Percentiles rank a stretch among this genome's conserved stretches.
phyloP scores from a whole-genome alignment of 2,888 invertebrate species.

The Cyclophora albipunctata region DNA sequence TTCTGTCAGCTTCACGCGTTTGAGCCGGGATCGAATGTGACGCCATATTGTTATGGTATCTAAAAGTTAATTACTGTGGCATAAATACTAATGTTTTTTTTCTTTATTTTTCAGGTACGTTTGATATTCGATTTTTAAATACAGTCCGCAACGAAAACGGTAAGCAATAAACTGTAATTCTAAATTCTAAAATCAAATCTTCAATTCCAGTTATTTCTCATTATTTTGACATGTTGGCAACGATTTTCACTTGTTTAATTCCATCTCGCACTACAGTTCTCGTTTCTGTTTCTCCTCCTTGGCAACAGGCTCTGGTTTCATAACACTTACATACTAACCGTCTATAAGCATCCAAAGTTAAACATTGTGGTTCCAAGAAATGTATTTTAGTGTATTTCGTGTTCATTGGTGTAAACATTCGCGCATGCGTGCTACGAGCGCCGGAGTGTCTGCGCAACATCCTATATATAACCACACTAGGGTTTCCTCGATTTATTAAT shows the following conservation, averaged over 20 bases:
- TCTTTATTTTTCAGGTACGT: conserved; percentile 9
- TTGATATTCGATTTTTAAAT: not conserved
- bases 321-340: conserved; percentile 25
- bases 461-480: conserved; percentile 67
- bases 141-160: too few species aligned
- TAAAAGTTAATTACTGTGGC: not conserved
- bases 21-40: conserved; percentile 4
- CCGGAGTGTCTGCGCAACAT: conserved; percentile 53
- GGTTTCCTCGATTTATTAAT: conserved; percentile 69
- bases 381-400: conserved; percentile 42
- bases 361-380: conserved; percentile 27
- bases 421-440: conserved; percentile 41
- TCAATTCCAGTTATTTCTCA: not conserved
- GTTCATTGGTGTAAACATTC: conserved; percentile 55
- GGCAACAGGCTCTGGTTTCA: conserved; percentile 26
- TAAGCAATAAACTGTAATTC: not conserved
- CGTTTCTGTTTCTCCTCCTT: conserved; percentile 24
- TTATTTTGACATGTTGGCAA: not conserved
- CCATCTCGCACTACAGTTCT: not conserved
- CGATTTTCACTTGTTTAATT: not conserved
- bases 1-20: conserved; percentile 30
- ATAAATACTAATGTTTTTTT: conserved; percentile 1
- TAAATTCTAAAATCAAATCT: conserved; percentile 7
- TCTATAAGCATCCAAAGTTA: conserved; percentile 24
- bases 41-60: not conserved